Evolutionary conservation across 2,888 invertebrate genomes (phyloP).

Genomic region (Hoplodrina ambigua): DNA sequence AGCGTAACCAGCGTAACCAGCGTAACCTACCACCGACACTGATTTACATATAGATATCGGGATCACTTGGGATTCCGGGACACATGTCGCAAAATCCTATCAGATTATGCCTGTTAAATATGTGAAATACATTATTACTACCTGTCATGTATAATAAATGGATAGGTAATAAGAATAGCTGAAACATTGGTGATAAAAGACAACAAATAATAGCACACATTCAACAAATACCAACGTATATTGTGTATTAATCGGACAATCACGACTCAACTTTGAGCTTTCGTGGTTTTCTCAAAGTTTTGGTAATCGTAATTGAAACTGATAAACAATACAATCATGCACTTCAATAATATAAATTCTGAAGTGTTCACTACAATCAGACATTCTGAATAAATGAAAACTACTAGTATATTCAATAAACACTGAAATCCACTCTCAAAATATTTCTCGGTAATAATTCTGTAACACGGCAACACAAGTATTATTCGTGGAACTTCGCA

Average conservation of each 20-base stretch:
- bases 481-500: conserved; percentile 49
- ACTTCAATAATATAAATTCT: not conserved
- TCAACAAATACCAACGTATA: too few species aligned
- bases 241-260: too few species aligned
- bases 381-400: conserved; percentile 13
- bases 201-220: not conserved
- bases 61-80: conserved; percentile 39
- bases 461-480: conserved; percentile 27
- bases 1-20: conserved; percentile 55
- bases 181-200: conserved; percentile 1
- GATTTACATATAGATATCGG: conserved; percentile 64
- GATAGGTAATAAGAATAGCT: not conserved
- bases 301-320: not conserved
- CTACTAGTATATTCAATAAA: conserved; percentile 26
- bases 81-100: conserved; percentile 32
- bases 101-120: conserved; percentile 32
- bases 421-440: conserved; percentile 34
- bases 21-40: conserved; percentile 45
- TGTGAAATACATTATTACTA: conserved; percentile 10
- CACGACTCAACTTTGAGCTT: not conserved
- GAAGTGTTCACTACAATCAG: not conserved
- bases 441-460: conserved; percentile 34
- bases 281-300: not conserved
- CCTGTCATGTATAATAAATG: conserved; percentile 15
- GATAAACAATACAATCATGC: conserved; percentile 2